A percentile compares a stretch with the other conserved stretches of the same genome.
Evolutionary conservation across 35 echinoderm and acorn worm genomes (phyloP).

Genomic region (Eucidaris tribuloides): DNA sequence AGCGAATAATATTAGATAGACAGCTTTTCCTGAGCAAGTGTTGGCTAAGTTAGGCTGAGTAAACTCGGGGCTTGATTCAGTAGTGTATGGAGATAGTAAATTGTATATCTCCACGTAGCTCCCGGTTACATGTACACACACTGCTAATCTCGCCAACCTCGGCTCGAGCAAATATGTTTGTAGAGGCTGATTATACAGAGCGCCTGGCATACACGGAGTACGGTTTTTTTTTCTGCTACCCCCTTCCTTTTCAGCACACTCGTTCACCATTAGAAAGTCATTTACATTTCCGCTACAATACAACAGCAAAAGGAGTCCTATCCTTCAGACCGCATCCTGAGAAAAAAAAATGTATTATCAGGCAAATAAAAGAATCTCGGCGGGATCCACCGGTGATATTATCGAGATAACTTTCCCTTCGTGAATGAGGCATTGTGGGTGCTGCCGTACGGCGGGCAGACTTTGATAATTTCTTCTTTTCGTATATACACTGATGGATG

Average conservation of each 20-base stretch:
- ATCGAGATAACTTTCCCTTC: too few relatives aligned
- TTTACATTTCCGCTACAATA: conserved; percentile 24
- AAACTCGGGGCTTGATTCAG: conserved; percentile 27
- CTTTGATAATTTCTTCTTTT: too few relatives aligned
- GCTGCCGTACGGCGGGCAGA: too few relatives aligned
- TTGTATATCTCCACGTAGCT: neutral
- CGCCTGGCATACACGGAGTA: conserved; percentile 20
- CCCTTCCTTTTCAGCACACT: neutral
- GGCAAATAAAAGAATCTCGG: too few relatives aligned
- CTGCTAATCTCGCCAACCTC: conserved; percentile 23
- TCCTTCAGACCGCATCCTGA: neutral
- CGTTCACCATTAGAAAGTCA: conserved; percentile 18
- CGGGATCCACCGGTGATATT: too few relatives aligned
- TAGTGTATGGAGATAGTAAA: neutral
- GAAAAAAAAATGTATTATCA: too few relatives aligned
- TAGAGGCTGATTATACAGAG: conserved; percentile 29
- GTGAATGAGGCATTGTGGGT: too few relatives aligned
- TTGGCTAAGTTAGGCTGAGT: conserved; percentile 12
- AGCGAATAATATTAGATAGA: conserved; percentile 1
- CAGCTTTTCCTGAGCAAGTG: neutral
- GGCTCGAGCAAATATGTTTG: conserved; percentile 24
- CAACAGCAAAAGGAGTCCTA: neutral
- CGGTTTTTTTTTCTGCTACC: neutral
- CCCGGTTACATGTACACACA: conserved; percentile 30
- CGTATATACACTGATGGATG: too few relatives aligned